phyloP scores from a whole-genome alignment of 2,888 invertebrate genomes.

The Nomada fucata region DNA sequence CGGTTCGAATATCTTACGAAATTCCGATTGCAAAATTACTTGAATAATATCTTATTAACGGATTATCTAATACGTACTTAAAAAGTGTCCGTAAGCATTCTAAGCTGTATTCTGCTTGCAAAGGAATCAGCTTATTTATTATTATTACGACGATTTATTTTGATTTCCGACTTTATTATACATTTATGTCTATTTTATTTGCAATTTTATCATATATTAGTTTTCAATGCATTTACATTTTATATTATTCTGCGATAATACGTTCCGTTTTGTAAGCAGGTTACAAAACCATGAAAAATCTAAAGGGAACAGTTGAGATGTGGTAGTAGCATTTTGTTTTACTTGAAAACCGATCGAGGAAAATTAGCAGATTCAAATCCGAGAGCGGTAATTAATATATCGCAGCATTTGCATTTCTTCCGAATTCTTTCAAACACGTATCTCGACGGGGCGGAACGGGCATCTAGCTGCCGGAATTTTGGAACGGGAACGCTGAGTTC shows the following conservation, averaged over 20 bases:
- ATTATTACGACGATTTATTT: too few species aligned
- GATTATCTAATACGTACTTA: background rate
- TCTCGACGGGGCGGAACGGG: background rate
- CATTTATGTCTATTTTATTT: too few species aligned
- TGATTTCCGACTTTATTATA: too few species aligned
- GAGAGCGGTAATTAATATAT: background rate
- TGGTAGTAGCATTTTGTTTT: too few species aligned
- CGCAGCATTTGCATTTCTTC: background rate
- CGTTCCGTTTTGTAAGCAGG: too few species aligned
- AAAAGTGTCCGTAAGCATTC: background rate
- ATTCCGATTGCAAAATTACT: background rate
- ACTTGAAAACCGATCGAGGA: too few species aligned
- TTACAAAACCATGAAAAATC: too few species aligned
- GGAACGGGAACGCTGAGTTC: background rate
- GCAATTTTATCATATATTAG: too few species aligned
- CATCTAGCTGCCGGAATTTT: background rate
- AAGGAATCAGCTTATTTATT: background rate
- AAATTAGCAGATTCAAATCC: too few species aligned
- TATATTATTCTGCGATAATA: too few species aligned
- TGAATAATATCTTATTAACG: conserved; percentile 3
- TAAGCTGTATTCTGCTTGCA: background rate
- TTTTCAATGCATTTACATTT: too few species aligned
- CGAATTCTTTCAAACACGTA: background rate
- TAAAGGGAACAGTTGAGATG: too few species aligned
- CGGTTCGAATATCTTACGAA: background rate